Percentiles rank a stretch among this genome's conserved stretches.
phyloP scores from a whole-genome alignment of 2,888 invertebrate genomes.

The Eremobia ochroleuca region DNA sequence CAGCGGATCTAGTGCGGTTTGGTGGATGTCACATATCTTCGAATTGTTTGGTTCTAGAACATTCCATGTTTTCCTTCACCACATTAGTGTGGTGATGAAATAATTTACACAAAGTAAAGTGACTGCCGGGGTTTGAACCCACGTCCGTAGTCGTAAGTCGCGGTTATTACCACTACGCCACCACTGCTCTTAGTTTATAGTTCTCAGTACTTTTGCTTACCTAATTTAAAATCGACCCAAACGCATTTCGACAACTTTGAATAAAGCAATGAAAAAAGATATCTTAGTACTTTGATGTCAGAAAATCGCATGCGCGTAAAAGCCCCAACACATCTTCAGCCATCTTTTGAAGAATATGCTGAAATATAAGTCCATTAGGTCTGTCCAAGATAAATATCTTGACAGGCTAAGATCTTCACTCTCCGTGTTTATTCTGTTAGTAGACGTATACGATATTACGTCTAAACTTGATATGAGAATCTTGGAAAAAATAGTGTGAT shows the following conservation, averaged over 20 bases:
- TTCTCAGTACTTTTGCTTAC: background rate
- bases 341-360: conserved; percentile 51
- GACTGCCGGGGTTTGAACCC: too few species aligned
- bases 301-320: conserved; percentile 17
- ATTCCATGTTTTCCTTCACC: background rate
- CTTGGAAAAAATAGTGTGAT: conserved; percentile 47
- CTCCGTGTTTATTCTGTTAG: conserved; percentile 60
- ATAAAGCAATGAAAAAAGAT: background rate
- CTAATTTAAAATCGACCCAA: background rate
- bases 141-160: too few species aligned
- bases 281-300: background rate
- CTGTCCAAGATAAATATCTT: conserved; percentile 56
- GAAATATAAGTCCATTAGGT: conserved; percentile 56
- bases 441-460: conserved; percentile 36
- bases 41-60: background rate
- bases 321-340: conserved; percentile 9
- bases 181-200: background rate
- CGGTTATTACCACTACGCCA: too few species aligned
- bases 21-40: too few species aligned
- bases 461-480: conserved; percentile 47
- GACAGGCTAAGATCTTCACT: conserved; percentile 55
- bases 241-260: background rate
- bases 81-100: background rate
- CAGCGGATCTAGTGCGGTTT: too few species aligned
- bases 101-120: background rate